A percentile compares a stretch with the other conserved stretches of the same genome.
phyloP scores from a whole-genome alignment of 2,113 vertebrate genomes.

The Casuarius casuarius region DNA sequence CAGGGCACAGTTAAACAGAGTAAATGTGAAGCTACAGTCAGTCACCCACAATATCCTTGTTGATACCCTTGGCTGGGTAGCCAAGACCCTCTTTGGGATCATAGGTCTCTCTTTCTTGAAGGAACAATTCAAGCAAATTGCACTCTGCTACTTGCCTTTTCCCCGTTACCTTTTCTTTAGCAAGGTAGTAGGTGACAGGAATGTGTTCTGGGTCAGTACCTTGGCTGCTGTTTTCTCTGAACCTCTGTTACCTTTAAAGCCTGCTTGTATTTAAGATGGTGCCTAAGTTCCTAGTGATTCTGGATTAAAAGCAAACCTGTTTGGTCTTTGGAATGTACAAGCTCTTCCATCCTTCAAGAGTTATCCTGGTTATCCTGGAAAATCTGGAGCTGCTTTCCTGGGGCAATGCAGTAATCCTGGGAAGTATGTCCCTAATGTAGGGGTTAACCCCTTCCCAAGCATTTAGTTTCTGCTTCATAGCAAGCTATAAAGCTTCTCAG shows the following conservation, averaged over 20 bases:
- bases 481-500: neutral
- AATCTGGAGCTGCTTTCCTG: neutral
- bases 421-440: neutral
- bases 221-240: neutral
- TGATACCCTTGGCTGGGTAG: neutral
- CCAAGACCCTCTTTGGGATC: neutral
- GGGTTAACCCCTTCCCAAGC: neutral
- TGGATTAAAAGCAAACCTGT: neutral
- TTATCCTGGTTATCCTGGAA: neutral
- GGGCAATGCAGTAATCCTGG: neutral
- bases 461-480: neutral
- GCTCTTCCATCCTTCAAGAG: neutral
- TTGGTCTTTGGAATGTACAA: neutral
- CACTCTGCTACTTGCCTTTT: neutral
- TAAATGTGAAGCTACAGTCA: neutral
- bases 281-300: neutral
- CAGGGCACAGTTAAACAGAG: neutral
- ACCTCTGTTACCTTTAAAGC: neutral
- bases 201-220: neutral
- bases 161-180: neutral
- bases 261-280: neutral
- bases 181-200: neutral
- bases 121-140: neutral
- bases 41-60: neutral
- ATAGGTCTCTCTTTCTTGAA: neutral